These are phyloP conservation scores for Hydrocynus forskahlii DNA, from an alignment of 2,797 vertebrate genomes.

Conservation along the genomic window DNA sequence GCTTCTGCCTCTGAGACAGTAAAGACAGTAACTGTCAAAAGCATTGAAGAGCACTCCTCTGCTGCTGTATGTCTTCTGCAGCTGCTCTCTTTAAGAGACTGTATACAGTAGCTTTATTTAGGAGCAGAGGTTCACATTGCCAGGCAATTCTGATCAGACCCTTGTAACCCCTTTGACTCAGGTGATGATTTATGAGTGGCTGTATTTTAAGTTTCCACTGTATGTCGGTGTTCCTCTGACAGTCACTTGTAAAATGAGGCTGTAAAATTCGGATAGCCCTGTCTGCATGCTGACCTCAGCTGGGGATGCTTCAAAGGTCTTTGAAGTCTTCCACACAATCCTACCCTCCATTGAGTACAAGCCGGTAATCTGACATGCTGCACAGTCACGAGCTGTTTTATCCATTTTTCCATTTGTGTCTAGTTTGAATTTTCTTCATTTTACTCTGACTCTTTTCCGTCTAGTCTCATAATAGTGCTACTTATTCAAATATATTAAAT, in stretches of 20 bases:
- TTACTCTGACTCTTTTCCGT: neutral
- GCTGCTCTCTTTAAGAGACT: conserved; percentile 29
- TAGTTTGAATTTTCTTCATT: neutral
- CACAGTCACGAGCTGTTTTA: neutral
- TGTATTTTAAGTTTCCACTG: conserved; percentile 62
- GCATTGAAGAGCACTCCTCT: neutral
- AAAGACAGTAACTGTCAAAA: conserved; percentile 20
- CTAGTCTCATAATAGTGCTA: neutral
- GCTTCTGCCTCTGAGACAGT: neutral
- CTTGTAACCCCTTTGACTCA: conserved; percentile 32
- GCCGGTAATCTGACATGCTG: neutral
- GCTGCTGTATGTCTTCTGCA: conserved; percentile 2
- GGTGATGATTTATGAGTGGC: conserved; percentile 65
- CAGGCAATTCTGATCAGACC: conserved; percentile 17
- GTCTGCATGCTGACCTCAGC: conserved; percentile 31
- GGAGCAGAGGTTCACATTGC: conserved; percentile 16
- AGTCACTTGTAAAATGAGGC: conserved; percentile 71
- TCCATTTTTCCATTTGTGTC: conserved; percentile 7
- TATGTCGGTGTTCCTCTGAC: conserved; percentile 66
- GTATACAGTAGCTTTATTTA: conserved; percentile 27
- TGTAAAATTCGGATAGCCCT: conserved; percentile 61
- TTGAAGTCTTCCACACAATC: conserved; percentile 21
- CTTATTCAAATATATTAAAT: neutral
- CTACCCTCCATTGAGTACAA: conserved; percentile 2
- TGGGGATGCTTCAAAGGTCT: conserved; percentile 28